A percentile compares a stretch with the other conserved stretches of the same genome.
phyloP scores from a whole-genome alignment of 2,888 invertebrate genomes.

The Cantharis rufa region DNA sequence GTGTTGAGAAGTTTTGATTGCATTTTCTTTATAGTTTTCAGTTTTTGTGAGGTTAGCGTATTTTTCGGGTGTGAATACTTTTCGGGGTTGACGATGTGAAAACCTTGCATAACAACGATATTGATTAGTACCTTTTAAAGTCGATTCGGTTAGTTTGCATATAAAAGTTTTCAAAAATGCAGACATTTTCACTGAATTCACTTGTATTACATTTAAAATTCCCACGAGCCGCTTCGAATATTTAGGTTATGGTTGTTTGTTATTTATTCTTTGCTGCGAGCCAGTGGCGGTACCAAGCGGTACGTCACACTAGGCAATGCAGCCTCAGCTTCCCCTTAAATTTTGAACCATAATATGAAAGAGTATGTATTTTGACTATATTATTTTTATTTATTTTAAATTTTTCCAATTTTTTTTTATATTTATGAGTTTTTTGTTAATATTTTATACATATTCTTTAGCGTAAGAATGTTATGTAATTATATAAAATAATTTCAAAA shows the following conservation, averaged over 20 bases:
- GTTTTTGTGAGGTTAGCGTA: constrained; percentile 37
- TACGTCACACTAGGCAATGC: too few relatives aligned
- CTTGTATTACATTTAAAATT: neutral
- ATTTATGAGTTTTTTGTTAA: too few relatives aligned
- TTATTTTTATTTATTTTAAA: too few relatives aligned
- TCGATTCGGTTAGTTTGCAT: neutral
- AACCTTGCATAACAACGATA: constrained; percentile 53
- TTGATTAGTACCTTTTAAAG: neutral
- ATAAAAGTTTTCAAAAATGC: neutral
- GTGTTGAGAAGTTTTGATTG: neutral
- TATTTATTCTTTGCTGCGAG: neutral
- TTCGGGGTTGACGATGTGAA: constrained; percentile 59
- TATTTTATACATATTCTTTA: too few relatives aligned
- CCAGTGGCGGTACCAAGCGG: too few relatives aligned
- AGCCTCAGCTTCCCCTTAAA: too few relatives aligned
- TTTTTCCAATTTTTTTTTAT: too few relatives aligned
- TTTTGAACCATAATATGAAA: too few relatives aligned
- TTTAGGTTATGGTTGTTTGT: neutral
- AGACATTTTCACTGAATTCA: neutral
- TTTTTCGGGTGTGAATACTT: constrained; percentile 60
- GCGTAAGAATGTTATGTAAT: too few relatives aligned
- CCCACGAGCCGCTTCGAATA: neutral
- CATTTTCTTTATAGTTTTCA: constrained; percentile 1
- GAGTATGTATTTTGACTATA: too few relatives aligned
- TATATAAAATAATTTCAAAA: too few relatives aligned